Conservation (phyloP, 2,113 vertebrate species). For the Tinamus guttatus region DNA sequence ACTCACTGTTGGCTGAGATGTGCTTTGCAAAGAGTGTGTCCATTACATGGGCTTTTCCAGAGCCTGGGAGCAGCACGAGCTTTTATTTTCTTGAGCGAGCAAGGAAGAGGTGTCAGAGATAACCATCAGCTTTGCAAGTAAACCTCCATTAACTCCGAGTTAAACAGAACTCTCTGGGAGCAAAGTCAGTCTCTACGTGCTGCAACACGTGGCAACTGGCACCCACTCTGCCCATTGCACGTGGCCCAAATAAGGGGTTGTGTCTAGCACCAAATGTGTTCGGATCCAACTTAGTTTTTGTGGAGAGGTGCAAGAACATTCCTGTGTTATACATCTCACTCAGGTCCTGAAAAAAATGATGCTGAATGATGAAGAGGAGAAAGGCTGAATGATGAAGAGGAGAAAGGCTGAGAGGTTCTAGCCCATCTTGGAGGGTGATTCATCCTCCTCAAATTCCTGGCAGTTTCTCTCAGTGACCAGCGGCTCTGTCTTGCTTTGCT, state of each 20-base stretch:
- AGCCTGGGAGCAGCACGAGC: background rate
- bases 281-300: background rate
- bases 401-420: background rate
- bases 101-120: background rate
- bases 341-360: background rate
- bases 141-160: background rate
- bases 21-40: background rate
- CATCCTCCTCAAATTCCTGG: constrained; percentile 5
- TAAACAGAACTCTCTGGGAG: background rate
- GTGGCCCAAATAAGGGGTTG: background rate
- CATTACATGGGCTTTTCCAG: constrained; percentile 15
- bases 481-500: background rate
- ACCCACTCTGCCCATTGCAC: fast-evolving
- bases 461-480: constrained; percentile 4
- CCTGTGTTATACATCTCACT: background rate
- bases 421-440: background rate
- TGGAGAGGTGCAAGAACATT: background rate
- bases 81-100: constrained; percentile 36
- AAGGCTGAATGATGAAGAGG: background rate
- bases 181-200: background rate
- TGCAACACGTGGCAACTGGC: background rate
- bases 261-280: fast-evolving
- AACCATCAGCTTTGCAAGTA: background rate
- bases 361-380: fast-evolving
- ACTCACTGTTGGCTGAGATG: background rate